Percentiles rank a stretch among this genome's conserved stretches.
Conservation (phyloP, 2,888 invertebrate species). For the Tenodera sinensis region DNA sequence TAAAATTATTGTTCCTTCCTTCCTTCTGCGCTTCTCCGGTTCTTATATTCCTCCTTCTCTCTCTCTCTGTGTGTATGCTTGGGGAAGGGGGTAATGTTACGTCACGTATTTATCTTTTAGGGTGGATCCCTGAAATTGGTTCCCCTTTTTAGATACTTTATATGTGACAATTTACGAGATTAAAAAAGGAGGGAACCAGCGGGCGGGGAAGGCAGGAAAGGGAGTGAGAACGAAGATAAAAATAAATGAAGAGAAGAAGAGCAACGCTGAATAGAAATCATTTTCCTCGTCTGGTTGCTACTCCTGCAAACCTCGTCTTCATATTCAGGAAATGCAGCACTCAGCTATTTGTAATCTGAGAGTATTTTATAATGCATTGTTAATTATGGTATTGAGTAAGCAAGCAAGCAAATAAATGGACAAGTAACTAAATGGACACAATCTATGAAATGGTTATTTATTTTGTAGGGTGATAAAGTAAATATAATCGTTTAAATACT, state of each 20-base stretch:
- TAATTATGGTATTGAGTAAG: too few relatives aligned
- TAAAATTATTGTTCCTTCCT: neutral
- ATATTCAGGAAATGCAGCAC: neutral
- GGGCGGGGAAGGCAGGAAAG: neutral
- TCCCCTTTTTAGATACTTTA: conserved; percentile 15
- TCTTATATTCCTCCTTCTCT: neutral
- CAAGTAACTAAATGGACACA: too few relatives aligned
- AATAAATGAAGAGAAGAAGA: neutral
- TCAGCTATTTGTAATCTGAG: too few relatives aligned
- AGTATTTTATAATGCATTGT: too few relatives aligned
- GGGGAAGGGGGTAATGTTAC: neutral
- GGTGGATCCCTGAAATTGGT: conserved; percentile 2
- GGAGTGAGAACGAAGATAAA: neutral
- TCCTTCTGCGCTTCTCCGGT: neutral
- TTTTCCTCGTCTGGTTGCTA: neutral
- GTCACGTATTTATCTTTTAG: conserved; percentile 17
- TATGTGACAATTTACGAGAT: conserved; percentile 28
- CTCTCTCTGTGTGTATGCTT: neutral
- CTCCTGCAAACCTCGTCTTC: neutral
- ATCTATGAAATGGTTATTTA: too few relatives aligned
- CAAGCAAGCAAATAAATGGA: too few relatives aligned
- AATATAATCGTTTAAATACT: too few relatives aligned
- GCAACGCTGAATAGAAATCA: neutral
- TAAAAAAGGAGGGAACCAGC: conserved; percentile 8
- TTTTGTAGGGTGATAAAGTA: too few relatives aligned